These are phyloP conservation scores for Spea multiplicata DNA, from an alignment of 2,113 vertebrate genomes.

Conservation along the genomic window DNA sequence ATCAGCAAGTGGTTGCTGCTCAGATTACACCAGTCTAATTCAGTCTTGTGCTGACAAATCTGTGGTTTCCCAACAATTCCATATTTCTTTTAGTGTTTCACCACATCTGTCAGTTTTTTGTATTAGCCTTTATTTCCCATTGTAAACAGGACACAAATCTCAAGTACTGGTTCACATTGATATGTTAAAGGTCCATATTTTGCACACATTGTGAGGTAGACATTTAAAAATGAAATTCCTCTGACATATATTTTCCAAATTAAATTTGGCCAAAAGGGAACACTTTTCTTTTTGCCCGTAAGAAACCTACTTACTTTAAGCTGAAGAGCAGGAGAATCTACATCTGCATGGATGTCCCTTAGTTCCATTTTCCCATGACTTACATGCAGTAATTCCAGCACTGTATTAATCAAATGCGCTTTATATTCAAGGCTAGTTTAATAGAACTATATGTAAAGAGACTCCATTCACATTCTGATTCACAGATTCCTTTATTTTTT, in stretches of 20 bases:
- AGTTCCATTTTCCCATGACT: too few relatives aligned
- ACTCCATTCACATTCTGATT: neutral
- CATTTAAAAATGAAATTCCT: too few relatives aligned
- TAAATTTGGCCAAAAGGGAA: too few relatives aligned
- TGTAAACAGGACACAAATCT: neutral
- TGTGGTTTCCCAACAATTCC: slow-evolving; percentile 35
- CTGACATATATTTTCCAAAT: too few relatives aligned
- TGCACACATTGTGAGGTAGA: too few relatives aligned
- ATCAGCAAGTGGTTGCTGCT: slow-evolving; percentile 3
- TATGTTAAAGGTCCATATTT: neutral
- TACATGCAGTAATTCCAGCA: too few relatives aligned
- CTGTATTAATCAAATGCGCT: neutral
- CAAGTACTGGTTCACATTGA: neutral
- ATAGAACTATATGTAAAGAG: neutral
- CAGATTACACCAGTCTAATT: slow-evolving; percentile 25
- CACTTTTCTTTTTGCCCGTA: too few relatives aligned
- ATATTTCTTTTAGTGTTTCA: slow-evolving; percentile 28
- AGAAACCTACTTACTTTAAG: too few relatives aligned
- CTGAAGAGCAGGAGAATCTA: too few relatives aligned
- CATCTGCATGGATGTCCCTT: too few relatives aligned
- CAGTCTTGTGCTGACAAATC: slow-evolving; percentile 29
- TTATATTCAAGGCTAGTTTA: neutral
- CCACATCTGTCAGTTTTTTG: slow-evolving; percentile 19
- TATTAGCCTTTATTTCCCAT: neutral
- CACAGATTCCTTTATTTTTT: neutral